Base-by-base conservation (phyloP, 2,888 invertebrate genomes). In the Chrysopilus asiliformis region DNA sequence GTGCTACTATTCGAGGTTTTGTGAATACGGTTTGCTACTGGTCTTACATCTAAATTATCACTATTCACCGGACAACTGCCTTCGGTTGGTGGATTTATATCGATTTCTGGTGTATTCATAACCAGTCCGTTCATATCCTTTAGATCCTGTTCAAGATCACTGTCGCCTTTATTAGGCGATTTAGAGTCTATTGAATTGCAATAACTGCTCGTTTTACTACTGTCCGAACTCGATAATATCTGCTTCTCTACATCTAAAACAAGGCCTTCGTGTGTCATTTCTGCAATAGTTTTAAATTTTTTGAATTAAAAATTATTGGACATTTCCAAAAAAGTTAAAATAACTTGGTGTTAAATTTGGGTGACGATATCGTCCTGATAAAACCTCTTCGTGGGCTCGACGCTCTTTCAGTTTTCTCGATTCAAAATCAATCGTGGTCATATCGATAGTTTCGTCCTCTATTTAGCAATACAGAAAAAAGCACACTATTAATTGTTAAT, bases 1-100 rank as follows among this genome's bases (percentile, higher is more conserved):
- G 68, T 72, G 50, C 71, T 72, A 50, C 71, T 71, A 36, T 61
- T 61, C 7, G 60, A 61, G n/a, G 56, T 53, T 34, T 53, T 55
- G 7, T 53, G 44, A 19, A 53, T 53, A 4, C 58, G 59, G 18
- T 29, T 18, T 24, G 8, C 15, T 5, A 6, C 14, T 4, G 14
- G 22, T 28, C 12, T 8, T 5, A 13, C 14, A 14, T 20, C 8
- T 7, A 27, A 16, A 20, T 19, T 19, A 12, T 15, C 25, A 13
- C 26, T 17, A 8, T 20, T 15, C 6, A 13, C 32, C 7, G 7
- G 16, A 4, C 18, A 8, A n/a, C 25, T 14, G 9, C 49, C 49
- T 8, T 26, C 29, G 12, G 34, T 12, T 2, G 58, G 58, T 12
- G 58, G 56, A 41, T 57, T 57, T 1, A 63, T 55, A 44, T 60